phyloP scores from a whole-genome alignment of 2,113 vertebrate species.

The Dromas ardeola region DNA sequence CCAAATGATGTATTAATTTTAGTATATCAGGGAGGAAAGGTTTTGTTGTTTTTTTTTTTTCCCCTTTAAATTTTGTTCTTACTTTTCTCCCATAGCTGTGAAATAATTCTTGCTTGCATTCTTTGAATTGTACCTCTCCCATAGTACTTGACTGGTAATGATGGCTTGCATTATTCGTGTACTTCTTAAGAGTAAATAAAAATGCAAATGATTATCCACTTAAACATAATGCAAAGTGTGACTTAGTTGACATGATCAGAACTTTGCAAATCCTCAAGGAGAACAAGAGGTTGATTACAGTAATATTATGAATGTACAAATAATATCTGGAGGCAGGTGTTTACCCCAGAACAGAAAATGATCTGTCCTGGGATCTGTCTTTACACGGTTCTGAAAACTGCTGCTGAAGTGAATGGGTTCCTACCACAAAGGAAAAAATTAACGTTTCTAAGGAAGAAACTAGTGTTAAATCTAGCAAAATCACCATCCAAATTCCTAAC shows the following conservation, averaged over 20 bases:
- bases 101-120: not conserved
- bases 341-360: not conserved
- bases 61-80: not conserved
- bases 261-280: slow-evolving; percentile 38
- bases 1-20: not conserved
- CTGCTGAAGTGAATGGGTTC: not conserved
- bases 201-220: not conserved
- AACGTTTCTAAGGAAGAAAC: not conserved
- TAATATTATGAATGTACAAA: not conserved
- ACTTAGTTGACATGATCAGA: not conserved
- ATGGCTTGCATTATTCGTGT: not conserved
- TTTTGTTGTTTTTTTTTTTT: rapidly evolving
- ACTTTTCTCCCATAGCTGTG: not conserved
- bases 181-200: not conserved
- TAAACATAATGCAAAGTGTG: not conserved
- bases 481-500: not conserved
- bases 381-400: not conserved
- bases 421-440: not conserved
- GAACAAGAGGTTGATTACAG: not conserved
- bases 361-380: not conserved
- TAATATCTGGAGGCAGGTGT: not conserved
- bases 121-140: not conserved
- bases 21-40: not conserved
- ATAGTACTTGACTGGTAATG: not conserved
- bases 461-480: not conserved